These are phyloP conservation scores for Hylaeus anthracinus DNA, from an alignment of 1,140 invertebrate genomes.

Conservation along the genomic window DNA sequence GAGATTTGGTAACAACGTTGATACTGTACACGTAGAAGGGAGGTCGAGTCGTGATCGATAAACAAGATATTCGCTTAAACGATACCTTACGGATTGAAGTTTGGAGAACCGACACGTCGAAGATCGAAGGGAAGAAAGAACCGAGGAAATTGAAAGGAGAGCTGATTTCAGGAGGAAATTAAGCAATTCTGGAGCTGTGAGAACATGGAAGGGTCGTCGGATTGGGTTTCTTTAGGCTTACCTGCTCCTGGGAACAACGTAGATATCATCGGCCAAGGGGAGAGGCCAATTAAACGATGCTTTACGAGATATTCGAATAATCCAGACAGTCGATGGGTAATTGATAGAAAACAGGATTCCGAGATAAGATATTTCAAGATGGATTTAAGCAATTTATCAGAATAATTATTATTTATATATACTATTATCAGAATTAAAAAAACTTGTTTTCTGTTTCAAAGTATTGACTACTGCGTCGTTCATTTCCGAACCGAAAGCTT, in stretches of 20 bases:
- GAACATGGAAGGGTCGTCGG: conserved; percentile 52
- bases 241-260: conserved; percentile 71
- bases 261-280: conserved; percentile 40
- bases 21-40: no score
- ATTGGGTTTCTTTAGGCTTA: conserved; percentile 54
- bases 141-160: not conserved
- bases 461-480: no score
- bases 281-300: conserved; percentile 48
- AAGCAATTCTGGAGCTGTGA: conserved; percentile 6
- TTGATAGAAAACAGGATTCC: no score
- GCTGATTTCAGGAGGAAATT: conserved; percentile 1
- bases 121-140: not conserved
- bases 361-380: no score
- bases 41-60: no score
- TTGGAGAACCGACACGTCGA: not conserved
- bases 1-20: no score
- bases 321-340: not conserved
- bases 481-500: no score
- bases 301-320: not conserved
- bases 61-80: not conserved
- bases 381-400: no score
- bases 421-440: no score
- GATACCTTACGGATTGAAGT: not conserved
- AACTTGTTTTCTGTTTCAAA: no score
- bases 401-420: no score